A percentile compares a stretch with the other conserved stretches of the same genome.
Evolutionary conservation across 1,140 invertebrate genomes (phyloP).

Genomic region (Trichoplusia ni): DNA sequence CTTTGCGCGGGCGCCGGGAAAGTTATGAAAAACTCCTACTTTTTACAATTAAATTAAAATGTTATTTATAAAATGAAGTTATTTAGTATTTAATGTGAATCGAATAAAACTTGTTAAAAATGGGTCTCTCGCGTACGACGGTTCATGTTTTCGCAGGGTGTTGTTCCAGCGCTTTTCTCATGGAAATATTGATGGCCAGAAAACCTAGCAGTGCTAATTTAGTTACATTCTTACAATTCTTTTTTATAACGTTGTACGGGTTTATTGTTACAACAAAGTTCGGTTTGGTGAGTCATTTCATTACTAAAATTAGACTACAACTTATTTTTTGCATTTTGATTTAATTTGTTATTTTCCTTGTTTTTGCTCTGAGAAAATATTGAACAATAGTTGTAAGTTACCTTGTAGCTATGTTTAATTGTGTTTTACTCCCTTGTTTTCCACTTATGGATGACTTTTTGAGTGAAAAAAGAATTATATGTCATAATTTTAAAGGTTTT

Average conservation of each 20-base stretch:
- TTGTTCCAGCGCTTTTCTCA: slow-evolving; percentile 68
- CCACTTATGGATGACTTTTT: too few species aligned
- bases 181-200: slow-evolving; percentile 73
- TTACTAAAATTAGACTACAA: slow-evolving; percentile 7
- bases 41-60: not conserved
- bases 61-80: too few species aligned
- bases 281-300: slow-evolving; percentile 53
- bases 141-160: slow-evolving; percentile 65
- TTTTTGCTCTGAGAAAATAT: too few species aligned
- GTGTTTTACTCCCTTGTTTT: too few species aligned
- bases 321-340: slow-evolving; percentile 1
- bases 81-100: not conserved
- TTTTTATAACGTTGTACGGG: slow-evolving; percentile 65
- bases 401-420: not conserved
- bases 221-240: slow-evolving; percentile 68
- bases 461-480: too few species aligned
- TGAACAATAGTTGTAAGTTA: not conserved
- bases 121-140: slow-evolving; percentile 47
- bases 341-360: slow-evolving; percentile 16
- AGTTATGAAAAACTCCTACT: slow-evolving; percentile 4
- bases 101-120: slow-evolving; percentile 23
- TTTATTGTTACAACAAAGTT: slow-evolving; percentile 59
- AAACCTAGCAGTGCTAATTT: slow-evolving; percentile 63
- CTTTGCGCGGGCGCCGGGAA: slow-evolving; percentile 14
- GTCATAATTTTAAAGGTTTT: too few species aligned